Evolutionary conservation across 1,140 invertebrate genomes (phyloP), one percentile per base, ranked within the genome.

Genomic region (Drosophila arawakana): DNA sequence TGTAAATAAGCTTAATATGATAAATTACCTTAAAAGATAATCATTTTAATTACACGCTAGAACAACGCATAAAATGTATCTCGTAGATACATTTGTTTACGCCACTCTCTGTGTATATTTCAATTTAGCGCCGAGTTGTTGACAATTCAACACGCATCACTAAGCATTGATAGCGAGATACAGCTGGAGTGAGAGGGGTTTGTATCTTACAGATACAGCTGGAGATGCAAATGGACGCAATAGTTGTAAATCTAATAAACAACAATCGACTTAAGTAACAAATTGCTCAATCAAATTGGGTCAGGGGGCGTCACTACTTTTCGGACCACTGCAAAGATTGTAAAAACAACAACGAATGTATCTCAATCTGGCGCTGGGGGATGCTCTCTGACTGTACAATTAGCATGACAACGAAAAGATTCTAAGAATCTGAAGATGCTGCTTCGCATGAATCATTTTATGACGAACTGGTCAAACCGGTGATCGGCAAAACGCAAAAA

Each of bases 261-360:
- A 68, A 54, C 69, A 75, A 72, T 67, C 63, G 72, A 71, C 68
- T 71, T 71, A 65, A 75, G 68, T 71, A 72, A 68, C 59, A 77
- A 85, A 88, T 88, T 88, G 79, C 83, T 82, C 83, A 75, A 86
- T 75, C 73, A 60, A 86, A 80, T 89, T 89, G 52, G 82, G 82
- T 88, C 82, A 86, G 65, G 60, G 69, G 70, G 73, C 80, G 65
- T 57, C 66, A 13, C 46, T 34, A 55, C 55, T 21, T 73, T 75
- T 43, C 25, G 59, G 55, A 73, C 52, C 13, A 60, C 61, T 59
- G 52, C 63, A 41, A 75, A 71, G 71, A 81, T 75, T 75, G 13
- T 7, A 70, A 41, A 60, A 52, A 54, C 55, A 60, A 39, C n/a
- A 11, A 47, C 30, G 55, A 34, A 62, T 49, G 52, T 63, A 71